Conservation (phyloP, 2,888 invertebrate species). For the Dicycla oo region DNA sequence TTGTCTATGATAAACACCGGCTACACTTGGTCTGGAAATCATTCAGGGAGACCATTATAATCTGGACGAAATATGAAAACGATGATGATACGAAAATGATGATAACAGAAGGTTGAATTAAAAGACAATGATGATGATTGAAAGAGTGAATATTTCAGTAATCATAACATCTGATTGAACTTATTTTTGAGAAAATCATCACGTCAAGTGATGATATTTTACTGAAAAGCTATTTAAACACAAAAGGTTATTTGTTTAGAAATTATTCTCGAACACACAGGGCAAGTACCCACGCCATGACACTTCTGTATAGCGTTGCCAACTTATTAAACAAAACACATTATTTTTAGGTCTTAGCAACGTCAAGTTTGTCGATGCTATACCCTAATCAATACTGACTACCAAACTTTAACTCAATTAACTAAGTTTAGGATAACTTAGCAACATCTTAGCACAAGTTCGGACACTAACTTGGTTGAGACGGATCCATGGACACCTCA, state of each 20-base stretch:
- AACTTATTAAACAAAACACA: background rate
- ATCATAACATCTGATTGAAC: background rate
- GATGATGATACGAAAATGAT: too few relatives aligned
- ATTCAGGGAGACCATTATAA: background rate
- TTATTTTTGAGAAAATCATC: background rate
- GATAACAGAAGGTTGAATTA: background rate
- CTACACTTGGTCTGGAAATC: background rate
- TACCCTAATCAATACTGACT: background rate
- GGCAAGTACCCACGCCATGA: too few relatives aligned
- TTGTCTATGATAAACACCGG: constrained; percentile 21
- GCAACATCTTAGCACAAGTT: constrained; percentile 21
- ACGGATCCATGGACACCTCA: constrained; percentile 33
- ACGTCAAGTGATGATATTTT: background rate
- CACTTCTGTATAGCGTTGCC: background rate
- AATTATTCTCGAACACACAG: too few relatives aligned
- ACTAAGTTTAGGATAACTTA: background rate
- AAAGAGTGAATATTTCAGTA: background rate
- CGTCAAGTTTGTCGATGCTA: background rate
- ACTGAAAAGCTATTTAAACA: background rate
- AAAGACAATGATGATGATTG: background rate
- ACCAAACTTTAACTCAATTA: constrained; percentile 1
- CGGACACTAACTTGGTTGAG: constrained; percentile 26
- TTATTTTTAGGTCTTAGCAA: too few relatives aligned
- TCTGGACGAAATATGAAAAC: too few relatives aligned
- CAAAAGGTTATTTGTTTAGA: background rate